Evolutionary conservation across 2,113 vertebrate genomes (phyloP), one percentile per base, ranked within the genome.

Genomic region (Neofelis nebulosa): DNA sequence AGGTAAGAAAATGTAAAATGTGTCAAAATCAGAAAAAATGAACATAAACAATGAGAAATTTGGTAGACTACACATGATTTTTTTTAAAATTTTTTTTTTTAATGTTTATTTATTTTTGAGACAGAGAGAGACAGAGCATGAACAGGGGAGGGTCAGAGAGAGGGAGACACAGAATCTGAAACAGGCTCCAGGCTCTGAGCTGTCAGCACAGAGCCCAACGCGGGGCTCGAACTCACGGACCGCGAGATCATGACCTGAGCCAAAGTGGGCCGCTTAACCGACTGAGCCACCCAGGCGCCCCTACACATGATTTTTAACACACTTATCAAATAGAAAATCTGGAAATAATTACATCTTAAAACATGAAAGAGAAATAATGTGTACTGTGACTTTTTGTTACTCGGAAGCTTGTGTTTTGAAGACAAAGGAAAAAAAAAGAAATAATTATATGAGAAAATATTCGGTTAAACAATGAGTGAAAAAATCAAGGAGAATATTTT

Each of bases 1-100:
- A 83, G 63, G 55, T 73, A 87, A 74, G 68, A 76, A 82, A 78
- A 45, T 33, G 19, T 52, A 93, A 76, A 81, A 25, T 36, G 5
- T 55, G 9, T 73, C 82, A 91, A 91, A 92, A 91, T 88, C 45
- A 84, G 81, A 96, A 87, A 83, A 97, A 91, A 61, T 95, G 23
- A 91, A 78, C 5, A 61, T 36, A 86, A 93, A 87, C 73, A 76
- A 66, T 45, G 25, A 87, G 73, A 83, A 61, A 61, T 68, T 68
- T 45, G 38, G 36, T 48, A 87, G 73, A 31, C 4, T 5, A 83
- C 68, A 11, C 38, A 66, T 52, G 15, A 52, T 66, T 94, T 82
- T 89, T 81, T 38, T 38, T 38, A 38, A 38, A 38, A n/a, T n/a
- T n/a, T 38, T 38, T 38, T 38, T 38, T 38, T 38, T 38, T 4